Base-by-base conservation (phyloP, 2,888 invertebrate species). In the Fragum fragum region DNA sequence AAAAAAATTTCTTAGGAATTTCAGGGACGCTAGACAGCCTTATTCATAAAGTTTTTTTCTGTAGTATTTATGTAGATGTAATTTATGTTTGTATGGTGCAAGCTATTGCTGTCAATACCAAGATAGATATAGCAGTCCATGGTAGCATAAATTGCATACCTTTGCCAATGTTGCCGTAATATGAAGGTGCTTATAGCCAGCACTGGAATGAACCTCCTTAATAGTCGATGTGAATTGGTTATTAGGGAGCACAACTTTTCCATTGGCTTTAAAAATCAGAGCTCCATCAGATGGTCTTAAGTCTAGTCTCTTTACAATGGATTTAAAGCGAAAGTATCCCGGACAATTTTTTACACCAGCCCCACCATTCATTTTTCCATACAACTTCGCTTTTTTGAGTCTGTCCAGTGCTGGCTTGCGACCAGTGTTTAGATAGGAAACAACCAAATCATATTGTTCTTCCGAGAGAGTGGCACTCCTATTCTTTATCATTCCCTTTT, bases 391-490 rank as follows among this genome's bases (percentile, higher is more conserved):
- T 21, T 76, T 71, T 59, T 72, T 76, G 21, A 84, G 52, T 0
- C 47, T 53, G 68, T 69, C 53, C 1, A 57, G 16, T 7, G 78
- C 28, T 2, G 87, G 87, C 28, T 76, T 81, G 3, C 73, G 42
- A 18, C 83, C 81, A 26, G 76, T 74, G 52, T 74, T 81, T 16
- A 86, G 68, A 68, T 59, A 87, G 21, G 63, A 59, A 16, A 79
- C 72, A 29, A 86, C 71, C 26, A 87, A 63, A 28, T 86, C 70
- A 73, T 87, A 86, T 70, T 87, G 87, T 68, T 81, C 59, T 52
- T 71, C 55, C 3, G 81, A 79, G 11, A 87, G 68, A 9, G 76
- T 59, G 9, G 71, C 59, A 14, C 84, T 82, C 29, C 72, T 72
- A 6, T 70, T 71, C 26, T 55, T 73, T 59, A 80, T 84, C 0